Conservation (phyloP, 2,888 invertebrate genomes). For the Lasioglossum villosulum region DNA sequence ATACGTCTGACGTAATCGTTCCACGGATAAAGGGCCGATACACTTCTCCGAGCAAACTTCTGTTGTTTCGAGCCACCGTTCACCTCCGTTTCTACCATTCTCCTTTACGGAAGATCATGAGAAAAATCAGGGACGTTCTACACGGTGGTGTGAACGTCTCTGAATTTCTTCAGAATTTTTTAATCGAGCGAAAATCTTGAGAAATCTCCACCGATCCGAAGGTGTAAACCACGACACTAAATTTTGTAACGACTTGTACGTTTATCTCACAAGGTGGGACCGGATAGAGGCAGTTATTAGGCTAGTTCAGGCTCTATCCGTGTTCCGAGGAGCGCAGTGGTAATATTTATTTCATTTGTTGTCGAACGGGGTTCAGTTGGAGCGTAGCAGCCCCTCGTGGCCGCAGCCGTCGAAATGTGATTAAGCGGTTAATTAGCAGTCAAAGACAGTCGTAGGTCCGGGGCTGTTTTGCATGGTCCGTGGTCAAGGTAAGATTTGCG, state of each 20-base stretch:
- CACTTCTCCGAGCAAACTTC: not conserved
- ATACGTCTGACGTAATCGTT: not conserved
- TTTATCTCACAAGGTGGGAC: not conserved
- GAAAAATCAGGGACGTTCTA: not conserved
- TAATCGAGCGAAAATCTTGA: rapidly evolving
- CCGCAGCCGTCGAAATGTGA: constrained; percentile 30
- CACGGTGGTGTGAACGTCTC: no score
- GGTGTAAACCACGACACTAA: no score
- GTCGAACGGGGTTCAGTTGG: not conserved
- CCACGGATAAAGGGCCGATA: not conserved
- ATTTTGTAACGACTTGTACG: no score
- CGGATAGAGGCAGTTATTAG: not conserved
- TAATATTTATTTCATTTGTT: not conserved
- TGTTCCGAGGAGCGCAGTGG: not conserved
- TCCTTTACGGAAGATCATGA: rapidly evolving
- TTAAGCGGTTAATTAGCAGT: constrained; percentile 42
- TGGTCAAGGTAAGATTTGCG: constrained; percentile 30
- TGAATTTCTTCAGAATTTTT: not conserved
- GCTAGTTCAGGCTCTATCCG: not conserved
- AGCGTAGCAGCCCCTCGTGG: not conserved
- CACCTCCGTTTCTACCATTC: not conserved
- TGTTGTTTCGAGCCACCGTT: not conserved
- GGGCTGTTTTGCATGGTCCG: constrained; percentile 19
- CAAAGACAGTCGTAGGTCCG: constrained; percentile 6
- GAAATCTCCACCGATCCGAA: no score